phyloP scores from a whole-genome alignment of 2,113 vertebrate species.

The Corythornis madagascariensis region DNA sequence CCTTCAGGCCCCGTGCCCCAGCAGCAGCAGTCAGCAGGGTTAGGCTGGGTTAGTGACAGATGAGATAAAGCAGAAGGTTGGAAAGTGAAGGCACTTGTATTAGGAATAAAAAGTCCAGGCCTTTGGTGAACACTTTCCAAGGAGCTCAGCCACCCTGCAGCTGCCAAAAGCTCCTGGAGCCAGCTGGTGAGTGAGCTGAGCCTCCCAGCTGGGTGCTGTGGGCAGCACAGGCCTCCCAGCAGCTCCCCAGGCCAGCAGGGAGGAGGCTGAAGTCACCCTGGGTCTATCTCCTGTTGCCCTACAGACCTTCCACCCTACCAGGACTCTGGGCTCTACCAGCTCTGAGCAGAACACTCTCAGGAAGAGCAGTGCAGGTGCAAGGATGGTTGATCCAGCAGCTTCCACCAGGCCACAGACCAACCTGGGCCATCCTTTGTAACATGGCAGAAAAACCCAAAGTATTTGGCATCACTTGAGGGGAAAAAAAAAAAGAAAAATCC shows the following conservation, averaged over 20 bases:
- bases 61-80: neutral
- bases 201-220: neutral
- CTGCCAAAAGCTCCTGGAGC: neutral
- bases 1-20: neutral
- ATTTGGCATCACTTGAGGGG: neutral
- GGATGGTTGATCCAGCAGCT: neutral
- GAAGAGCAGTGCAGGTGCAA: neutral
- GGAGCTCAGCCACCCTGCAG: neutral
- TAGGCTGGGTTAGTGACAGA: constrained; percentile 5
- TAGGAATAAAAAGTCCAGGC: neutral
- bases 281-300: neutral
- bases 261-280: neutral
- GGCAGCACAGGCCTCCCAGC: neutral
- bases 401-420: neutral
- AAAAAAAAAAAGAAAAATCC: neutral
- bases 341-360: neutral
- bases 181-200: accelerated
- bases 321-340: no score
- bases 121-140: neutral
- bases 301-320: neutral
- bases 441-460: neutral
- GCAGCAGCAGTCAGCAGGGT: neutral
- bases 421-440: neutral
- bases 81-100: neutral
- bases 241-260: neutral